Conservation (phyloP, 2,113 vertebrate species). For the Odontesthes bonariensis region DNA sequence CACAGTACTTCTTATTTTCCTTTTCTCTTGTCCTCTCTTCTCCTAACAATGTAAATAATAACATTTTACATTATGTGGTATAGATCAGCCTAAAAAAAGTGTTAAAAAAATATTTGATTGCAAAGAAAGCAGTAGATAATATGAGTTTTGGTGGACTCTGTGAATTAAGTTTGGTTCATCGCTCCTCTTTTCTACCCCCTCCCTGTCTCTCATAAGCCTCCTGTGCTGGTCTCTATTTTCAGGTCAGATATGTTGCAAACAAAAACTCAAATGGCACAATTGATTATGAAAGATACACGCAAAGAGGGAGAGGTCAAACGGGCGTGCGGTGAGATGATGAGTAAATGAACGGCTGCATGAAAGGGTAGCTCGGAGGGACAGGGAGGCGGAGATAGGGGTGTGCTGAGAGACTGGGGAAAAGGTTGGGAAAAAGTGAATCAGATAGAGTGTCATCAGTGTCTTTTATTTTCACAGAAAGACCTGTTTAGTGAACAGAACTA, state of each 20-base stretch:
- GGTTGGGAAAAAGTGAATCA: slow-evolving; percentile 37
- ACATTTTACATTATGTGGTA: neutral
- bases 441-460: neutral
- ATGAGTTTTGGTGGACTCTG: neutral
- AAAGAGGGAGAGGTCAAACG: slow-evolving; percentile 39
- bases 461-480: neutral
- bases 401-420: neutral
- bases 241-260: slow-evolving; percentile 23
- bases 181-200: too few species aligned
- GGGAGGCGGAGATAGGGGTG: slow-evolving; percentile 9
- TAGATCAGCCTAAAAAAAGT: neutral
- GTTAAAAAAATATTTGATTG: neutral
- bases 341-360: slow-evolving; percentile 15
- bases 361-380: slow-evolving; percentile 16
- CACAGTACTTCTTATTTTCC: slow-evolving; percentile 28
- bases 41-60: too few species aligned
- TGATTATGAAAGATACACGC: slow-evolving; percentile 21
- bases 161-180: neutral
- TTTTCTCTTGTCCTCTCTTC: neutral
- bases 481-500: slow-evolving; percentile 44
- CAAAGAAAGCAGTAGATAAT: neutral
- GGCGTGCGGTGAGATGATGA: slow-evolving; percentile 7
- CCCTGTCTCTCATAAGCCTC: neutral
- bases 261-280: slow-evolving; percentile 3
- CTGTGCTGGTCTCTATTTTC: slow-evolving; percentile 21